These are phyloP conservation scores for Molanna angustata DNA, from an alignment of 2,888 invertebrate genomes.

Conservation along the genomic window DNA sequence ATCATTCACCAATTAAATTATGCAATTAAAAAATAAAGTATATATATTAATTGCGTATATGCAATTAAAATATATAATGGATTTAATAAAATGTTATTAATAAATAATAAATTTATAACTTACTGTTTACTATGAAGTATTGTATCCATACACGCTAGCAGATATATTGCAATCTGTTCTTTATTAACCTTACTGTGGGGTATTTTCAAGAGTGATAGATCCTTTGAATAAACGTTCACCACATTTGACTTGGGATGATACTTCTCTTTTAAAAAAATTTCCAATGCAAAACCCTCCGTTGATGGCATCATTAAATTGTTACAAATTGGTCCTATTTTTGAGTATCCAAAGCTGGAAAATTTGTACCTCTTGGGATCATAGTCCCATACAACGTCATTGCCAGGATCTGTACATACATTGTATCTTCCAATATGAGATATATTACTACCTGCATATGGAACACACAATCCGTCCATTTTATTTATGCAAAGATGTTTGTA, in stretches of 20 bases:
- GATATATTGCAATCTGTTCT: slow-evolving; percentile 86
- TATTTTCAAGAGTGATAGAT: slow-evolving; percentile 75
- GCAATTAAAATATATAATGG: too few relatives aligned
- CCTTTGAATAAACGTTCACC: slow-evolving; percentile 72
- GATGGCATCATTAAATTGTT: too few relatives aligned
- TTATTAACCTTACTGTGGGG: slow-evolving; percentile 70
- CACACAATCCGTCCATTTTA: slow-evolving; percentile 84
- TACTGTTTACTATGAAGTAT: too few relatives aligned
- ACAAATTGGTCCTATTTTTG: too few relatives aligned
- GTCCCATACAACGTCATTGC: slow-evolving; percentile 93
- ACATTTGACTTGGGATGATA: slow-evolving; percentile 33
- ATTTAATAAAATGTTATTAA: too few relatives aligned
- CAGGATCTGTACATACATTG: slow-evolving; percentile 82
- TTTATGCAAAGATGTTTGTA: slow-evolving; percentile 89
- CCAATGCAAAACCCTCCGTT: not conserved
- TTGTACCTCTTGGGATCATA: slow-evolving; percentile 66
- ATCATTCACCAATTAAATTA: too few relatives aligned
- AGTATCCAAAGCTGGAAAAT: too few relatives aligned
- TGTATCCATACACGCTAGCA: slow-evolving; percentile 87
- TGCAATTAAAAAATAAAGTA: too few relatives aligned
- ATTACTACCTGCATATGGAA: slow-evolving; percentile 75
- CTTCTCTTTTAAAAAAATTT: too few relatives aligned
- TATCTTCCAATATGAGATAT: slow-evolving; percentile 82
- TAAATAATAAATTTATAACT: too few relatives aligned
- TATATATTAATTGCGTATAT: too few relatives aligned